These are phyloP conservation scores for Diplolepis rosae DNA, from an alignment of 2,888 invertebrate genomes.

Conservation along the genomic window DNA sequence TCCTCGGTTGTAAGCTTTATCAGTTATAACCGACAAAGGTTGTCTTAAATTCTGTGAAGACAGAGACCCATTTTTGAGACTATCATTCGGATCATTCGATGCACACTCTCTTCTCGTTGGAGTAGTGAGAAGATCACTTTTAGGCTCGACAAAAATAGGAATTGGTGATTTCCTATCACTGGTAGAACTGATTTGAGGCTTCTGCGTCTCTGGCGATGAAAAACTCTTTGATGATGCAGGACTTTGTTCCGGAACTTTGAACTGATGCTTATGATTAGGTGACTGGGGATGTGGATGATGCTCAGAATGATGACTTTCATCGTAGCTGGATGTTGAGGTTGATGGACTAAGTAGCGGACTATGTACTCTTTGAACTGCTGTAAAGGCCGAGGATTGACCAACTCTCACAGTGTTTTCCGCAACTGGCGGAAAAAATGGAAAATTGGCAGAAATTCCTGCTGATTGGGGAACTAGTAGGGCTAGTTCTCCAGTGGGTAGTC, in stretches of 20 bases:
- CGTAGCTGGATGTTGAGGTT: slow-evolving; percentile 81
- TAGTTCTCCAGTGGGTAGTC: slow-evolving; percentile 80
- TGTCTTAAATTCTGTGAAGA: slow-evolving; percentile 59
- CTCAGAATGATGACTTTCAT: slow-evolving; percentile 75
- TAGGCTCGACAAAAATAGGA: slow-evolving; percentile 54
- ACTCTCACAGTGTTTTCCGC: slow-evolving; percentile 60
- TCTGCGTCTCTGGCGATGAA: slow-evolving; percentile 68
- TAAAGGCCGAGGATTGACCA: slow-evolving; percentile 70
- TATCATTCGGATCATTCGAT: slow-evolving; percentile 31
- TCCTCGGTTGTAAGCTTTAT: slow-evolving; percentile 67
- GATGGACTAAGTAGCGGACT: slow-evolving; percentile 84
- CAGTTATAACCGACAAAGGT: slow-evolving; percentile 71
- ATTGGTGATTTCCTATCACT: slow-evolving; percentile 65
- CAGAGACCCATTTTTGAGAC: slow-evolving; percentile 35
- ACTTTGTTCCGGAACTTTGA: slow-evolving; percentile 66
- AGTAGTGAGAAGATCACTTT: slow-evolving; percentile 43
- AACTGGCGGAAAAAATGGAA: slow-evolving; percentile 74
- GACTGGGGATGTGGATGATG: slow-evolving; percentile 60
- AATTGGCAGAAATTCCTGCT: slow-evolving; percentile 73
- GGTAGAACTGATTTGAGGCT: slow-evolving; percentile 68
- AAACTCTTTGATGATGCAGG: slow-evolving; percentile 52
- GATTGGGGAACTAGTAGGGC: slow-evolving; percentile 80
- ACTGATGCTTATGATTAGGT: slow-evolving; percentile 56
- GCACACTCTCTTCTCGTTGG: slow-evolving; percentile 44
- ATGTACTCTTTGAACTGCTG: slow-evolving; percentile 73